These are phyloP conservation scores for Drosophila guanche DNA, from an alignment of 1,140 invertebrate genomes.

Conservation along the genomic window DNA sequence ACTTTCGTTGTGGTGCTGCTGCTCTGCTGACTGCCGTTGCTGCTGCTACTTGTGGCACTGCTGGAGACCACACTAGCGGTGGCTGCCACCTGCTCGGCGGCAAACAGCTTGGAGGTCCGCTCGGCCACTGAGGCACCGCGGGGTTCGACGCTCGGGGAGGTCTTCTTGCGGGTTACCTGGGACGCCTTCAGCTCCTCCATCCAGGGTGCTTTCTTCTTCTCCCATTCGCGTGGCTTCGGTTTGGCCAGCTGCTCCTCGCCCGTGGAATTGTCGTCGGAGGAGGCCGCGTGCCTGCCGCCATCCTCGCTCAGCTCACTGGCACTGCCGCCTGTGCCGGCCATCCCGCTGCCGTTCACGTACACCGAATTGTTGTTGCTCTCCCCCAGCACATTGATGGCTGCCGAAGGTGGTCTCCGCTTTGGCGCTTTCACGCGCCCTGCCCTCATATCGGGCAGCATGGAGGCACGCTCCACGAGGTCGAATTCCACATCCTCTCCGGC, in stretches of 20 bases:
- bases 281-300: conserved; percentile 32
- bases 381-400: conserved; percentile 74
- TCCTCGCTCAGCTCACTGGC: conserved; percentile 68
- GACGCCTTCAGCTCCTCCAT: conserved; percentile 88
- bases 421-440: conserved; percentile 86
- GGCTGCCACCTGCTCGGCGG: conserved; percentile 47
- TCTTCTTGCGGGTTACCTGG: conserved; percentile 86
- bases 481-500: conserved; percentile 84
- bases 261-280: conserved; percentile 77
- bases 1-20: conserved; percentile 71
- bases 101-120: conserved; percentile 68
- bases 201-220: conserved; percentile 88
- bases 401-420: conserved; percentile 85
- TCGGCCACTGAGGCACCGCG: conserved; percentile 57
- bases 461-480: conserved; percentile 86
- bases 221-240: conserved; percentile 85
- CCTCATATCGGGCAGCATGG: conserved; percentile 86
- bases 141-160: conserved; percentile 82
- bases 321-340: conserved; percentile 50
- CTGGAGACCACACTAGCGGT: conserved; percentile 36
- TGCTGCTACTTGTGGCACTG: conserved; percentile 37
- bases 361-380: conserved; percentile 82
- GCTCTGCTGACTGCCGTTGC: conserved; percentile 28
- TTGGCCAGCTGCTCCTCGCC: conserved; percentile 84
- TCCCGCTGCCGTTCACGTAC: conserved; percentile 78